Base-by-base conservation (phyloP, 1,140 invertebrate species). In the Stegodyphus dumicola region DNA sequence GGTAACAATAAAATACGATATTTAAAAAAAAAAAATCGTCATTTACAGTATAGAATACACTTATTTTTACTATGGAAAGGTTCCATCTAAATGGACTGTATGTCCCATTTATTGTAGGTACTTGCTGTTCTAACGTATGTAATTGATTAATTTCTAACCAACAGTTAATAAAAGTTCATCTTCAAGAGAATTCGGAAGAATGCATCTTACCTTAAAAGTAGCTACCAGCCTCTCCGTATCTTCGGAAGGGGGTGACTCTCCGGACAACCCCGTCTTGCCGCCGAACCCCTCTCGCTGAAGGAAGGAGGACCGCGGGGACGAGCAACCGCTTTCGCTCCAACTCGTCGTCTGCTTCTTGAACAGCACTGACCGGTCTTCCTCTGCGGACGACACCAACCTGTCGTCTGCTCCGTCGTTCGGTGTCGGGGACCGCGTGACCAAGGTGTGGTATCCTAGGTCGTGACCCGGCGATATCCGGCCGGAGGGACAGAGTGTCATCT, bases 361-460 rank as follows among this genome's bases (percentile, higher is more conserved):
- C 48, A 52, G 76, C 17, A 53, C 18, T 6, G 49, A 65, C 65
- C 60, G 65, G 33, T 54, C 52, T 15, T 54, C 73, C n/a, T 76
- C 73, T 54, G 13, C 53, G 52, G n/a, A 51, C 48, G 15, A 7
- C 15, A 33, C 56, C 7, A 52, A 56, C 65, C 33, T 48, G 15
- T 69, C 54, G 54, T 56, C 60, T 13, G 53, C 53, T 48, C 69
- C 33, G 33, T 33, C 33, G 56, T 60, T 53, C 65, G 73, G 56
- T 3, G 88, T 89, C 56, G 78, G 81, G 18, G 87, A 84, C 60
- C 92, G 92, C 18, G 92, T 92, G 1, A 94, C 93, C 70, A 95
- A 90, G 2, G 94, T 95, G 88, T 95, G 94, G 90, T 95, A 95
- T 7, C 94, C 94, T 89, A 95, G 93, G 90, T 95, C 94, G 17